Evolutionary conservation across 2,797 vertebrate genomes (phyloP).

Genomic region (Chrysocyon brachyurus): DNA sequence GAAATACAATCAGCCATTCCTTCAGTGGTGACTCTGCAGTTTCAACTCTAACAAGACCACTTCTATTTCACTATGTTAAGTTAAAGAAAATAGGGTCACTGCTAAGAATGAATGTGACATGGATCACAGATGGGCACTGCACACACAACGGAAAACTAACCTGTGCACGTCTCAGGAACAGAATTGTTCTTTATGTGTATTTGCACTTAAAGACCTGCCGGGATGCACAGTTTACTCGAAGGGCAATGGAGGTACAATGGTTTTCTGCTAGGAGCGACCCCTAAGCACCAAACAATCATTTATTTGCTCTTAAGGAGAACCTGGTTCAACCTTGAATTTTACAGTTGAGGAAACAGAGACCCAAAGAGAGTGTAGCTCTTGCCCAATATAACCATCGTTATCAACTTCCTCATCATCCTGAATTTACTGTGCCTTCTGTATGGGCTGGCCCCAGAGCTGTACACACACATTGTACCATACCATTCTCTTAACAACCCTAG

Average conservation of each 20-base stretch:
- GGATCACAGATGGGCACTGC: neutral
- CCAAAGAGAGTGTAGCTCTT: neutral
- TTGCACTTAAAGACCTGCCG: neutral
- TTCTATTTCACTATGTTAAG: neutral
- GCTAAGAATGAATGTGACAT: neutral
- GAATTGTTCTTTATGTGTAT: neutral
- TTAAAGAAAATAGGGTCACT: neutral
- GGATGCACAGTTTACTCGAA: neutral
- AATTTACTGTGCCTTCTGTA: neutral
- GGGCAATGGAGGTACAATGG: neutral
- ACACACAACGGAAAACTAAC: neutral
- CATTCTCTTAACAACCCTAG: neutral
- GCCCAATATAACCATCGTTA: neutral
- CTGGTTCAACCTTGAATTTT: neutral
- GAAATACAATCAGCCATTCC: neutral
- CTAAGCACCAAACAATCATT: neutral
- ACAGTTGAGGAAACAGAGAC: neutral
- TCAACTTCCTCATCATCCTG: too few relatives aligned
- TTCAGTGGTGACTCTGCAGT: neutral
- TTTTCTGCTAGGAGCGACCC: neutral
- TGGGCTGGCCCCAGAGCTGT: neutral
- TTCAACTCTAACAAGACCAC: neutral
- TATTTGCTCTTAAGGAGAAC: neutral
- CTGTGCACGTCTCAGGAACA: neutral
- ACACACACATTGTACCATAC: rapidly evolving